Conservation (phyloP, 2,797 vertebrate genomes). For the Miichthys miiuy region DNA sequence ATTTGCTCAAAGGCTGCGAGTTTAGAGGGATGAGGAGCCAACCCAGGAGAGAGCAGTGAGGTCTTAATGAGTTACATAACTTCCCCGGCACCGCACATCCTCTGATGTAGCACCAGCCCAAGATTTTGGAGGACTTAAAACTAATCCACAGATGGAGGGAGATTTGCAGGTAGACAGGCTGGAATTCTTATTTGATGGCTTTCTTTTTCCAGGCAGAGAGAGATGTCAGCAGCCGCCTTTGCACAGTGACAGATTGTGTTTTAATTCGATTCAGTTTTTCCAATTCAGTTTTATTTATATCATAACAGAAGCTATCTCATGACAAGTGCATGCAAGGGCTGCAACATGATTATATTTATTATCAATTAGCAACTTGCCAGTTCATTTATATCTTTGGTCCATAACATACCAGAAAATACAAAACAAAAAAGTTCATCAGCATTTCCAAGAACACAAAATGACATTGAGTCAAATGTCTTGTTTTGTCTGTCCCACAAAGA, state of each 20-base stretch:
- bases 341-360: not conserved
- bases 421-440: not conserved
- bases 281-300: too few species aligned
- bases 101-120: conserved; percentile 86
- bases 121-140: conserved; percentile 85
- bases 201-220: conserved; percentile 78
- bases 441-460: not conserved
- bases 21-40: conserved; percentile 78
- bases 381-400: not conserved
- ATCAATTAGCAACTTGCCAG: not conserved
- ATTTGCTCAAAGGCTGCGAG: conserved; percentile 83
- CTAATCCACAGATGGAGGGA: conserved; percentile 85
- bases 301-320: too few species aligned
- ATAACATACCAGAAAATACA: not conserved
- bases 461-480: not conserved
- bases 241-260: conserved; percentile 46
- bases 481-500: not conserved
- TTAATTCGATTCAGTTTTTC: too few species aligned
- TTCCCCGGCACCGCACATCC: conserved; percentile 78
- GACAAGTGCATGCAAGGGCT: not conserved
- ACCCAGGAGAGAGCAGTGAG: conserved; percentile 76
- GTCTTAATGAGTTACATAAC: conserved; percentile 88
- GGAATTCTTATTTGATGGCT: conserved; percentile 84
- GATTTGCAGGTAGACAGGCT: conserved; percentile 87
- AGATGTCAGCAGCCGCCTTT: conserved; percentile 61